A percentile compares a stretch with the other conserved stretches of the same genome.
Evolutionary conservation across 2,113 vertebrate genomes (phyloP).

Genomic region (Sinocyclocheilus grahami): DNA sequence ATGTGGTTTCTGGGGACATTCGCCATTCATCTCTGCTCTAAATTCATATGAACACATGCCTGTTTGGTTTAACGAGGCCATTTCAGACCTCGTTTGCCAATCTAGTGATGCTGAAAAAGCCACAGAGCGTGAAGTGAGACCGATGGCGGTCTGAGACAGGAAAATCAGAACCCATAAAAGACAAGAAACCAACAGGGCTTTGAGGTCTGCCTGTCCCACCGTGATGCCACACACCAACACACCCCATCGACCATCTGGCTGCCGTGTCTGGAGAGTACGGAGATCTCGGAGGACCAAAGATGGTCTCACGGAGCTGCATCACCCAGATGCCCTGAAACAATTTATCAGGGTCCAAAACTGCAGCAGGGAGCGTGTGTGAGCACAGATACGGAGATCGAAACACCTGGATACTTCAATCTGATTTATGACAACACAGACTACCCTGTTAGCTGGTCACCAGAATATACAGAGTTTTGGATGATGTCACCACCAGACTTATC

Average conservation of each 20-base stretch:
- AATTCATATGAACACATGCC: background rate
- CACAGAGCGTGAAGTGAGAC: conserved; percentile 14
- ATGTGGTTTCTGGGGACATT: background rate
- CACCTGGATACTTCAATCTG: conserved; percentile 33
- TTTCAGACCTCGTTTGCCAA: conserved; percentile 36
- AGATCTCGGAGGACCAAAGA: conserved; percentile 54
- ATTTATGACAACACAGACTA: conserved; percentile 1
- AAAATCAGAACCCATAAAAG: conserved; percentile 43
- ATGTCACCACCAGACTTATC: background rate
- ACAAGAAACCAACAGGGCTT: conserved; percentile 38
- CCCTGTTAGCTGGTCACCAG: background rate
- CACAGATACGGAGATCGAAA: background rate
- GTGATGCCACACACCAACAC: conserved; percentile 15
- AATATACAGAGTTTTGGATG: background rate
- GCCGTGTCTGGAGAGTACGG: conserved; percentile 71
- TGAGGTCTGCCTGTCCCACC: conserved; percentile 36
- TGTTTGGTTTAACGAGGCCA: conserved; percentile 5
- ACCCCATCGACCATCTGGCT: conserved; percentile 73
- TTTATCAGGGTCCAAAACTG: conserved; percentile 16
- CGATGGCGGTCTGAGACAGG: background rate
- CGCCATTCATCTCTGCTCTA: background rate
- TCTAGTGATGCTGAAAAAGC: conserved; percentile 27
- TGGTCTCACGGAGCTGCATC: conserved; percentile 35
- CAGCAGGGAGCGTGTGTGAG: background rate
- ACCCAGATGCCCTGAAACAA: conserved; percentile 37